These are phyloP conservation scores for Pseudolaguvia tuberculata DNA, from an alignment of 2,113 vertebrate species.

Conservation along the genomic window DNA sequence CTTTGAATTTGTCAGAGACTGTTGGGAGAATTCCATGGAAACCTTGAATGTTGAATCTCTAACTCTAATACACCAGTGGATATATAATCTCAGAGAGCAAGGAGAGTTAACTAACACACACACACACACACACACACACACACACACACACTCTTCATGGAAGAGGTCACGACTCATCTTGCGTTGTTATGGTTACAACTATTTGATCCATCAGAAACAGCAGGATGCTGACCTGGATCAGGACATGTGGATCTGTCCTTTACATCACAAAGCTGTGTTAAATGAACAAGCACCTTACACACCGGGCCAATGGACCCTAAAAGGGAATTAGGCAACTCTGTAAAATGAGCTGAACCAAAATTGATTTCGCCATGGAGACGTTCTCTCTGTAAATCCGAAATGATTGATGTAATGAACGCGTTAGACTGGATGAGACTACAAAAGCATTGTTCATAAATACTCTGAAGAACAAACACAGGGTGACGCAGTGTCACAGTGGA, in stretches of 20 bases:
- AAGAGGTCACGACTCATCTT: background rate
- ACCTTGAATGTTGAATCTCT: background rate
- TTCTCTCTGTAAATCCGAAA: constrained; percentile 41
- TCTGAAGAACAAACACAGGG: no score
- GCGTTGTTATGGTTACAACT: constrained; percentile 19
- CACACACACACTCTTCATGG: background rate
- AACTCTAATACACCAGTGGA: constrained; percentile 1
- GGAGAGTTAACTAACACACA: background rate
- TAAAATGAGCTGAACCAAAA: constrained; percentile 30
- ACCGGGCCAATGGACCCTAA: background rate
- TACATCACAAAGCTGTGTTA: constrained; percentile 3
- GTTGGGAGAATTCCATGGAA: no score
- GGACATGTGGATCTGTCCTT: constrained; percentile 17
- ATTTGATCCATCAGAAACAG: constrained; percentile 8
- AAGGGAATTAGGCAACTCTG: constrained; percentile 26
- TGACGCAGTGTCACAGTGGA: no score
- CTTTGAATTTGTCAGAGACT: no score
- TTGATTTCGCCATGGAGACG: constrained; percentile 35
- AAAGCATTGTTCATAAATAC: constrained; percentile 17
- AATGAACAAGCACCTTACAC: background rate
- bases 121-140: background rate
- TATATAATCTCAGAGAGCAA: constrained; percentile 3
- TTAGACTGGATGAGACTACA: constrained; percentile 26
- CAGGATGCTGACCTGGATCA: constrained; percentile 5
- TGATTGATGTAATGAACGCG: constrained; percentile 37